Percentiles rank a stretch among this genome's conserved stretches.
Conservation (phyloP, 2,888 invertebrate genomes). For the Cheilosia impressa region DNA sequence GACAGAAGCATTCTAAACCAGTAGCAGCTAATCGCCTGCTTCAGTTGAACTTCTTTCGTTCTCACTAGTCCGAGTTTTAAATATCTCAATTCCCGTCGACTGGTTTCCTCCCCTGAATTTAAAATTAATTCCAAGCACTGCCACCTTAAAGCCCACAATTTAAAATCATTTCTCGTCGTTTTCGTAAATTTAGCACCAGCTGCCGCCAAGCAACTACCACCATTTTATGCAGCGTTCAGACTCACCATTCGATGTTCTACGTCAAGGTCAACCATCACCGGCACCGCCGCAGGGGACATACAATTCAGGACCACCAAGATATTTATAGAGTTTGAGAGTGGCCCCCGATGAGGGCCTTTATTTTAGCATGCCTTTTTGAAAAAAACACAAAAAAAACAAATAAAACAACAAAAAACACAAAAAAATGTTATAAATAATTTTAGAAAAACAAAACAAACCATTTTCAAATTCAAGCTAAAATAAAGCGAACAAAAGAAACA, state of each 20-base stretch:
- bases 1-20: too few species aligned
- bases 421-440: slow-evolving; percentile 76
- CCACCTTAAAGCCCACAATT: not conserved
- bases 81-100: too few species aligned
- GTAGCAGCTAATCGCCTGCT: too few species aligned
- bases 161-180: slow-evolving; percentile 12
- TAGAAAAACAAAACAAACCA: slow-evolving; percentile 64
- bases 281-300: slow-evolving; percentile 82
- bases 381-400: slow-evolving; percentile 75
- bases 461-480: slow-evolving; percentile 79
- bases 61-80: too few species aligned
- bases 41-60: too few species aligned
- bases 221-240: slow-evolving; percentile 83
- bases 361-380: slow-evolving; percentile 84
- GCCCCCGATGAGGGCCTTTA: slow-evolving; percentile 83
- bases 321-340: slow-evolving; percentile 84
- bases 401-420: slow-evolving; percentile 55
- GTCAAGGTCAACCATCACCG: slow-evolving; percentile 82
- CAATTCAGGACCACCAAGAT: slow-evolving; percentile 83
- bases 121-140: too few species aligned
- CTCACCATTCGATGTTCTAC: slow-evolving; percentile 83
- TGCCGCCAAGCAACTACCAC: slow-evolving; percentile 82
- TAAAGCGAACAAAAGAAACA: slow-evolving; percentile 77
- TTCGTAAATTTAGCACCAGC: slow-evolving; percentile 79
- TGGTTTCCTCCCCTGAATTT: too few species aligned